Evolutionary conservation across 2,113 vertebrate genomes (phyloP).

Genomic region (Coregonus clupeaformis): DNA sequence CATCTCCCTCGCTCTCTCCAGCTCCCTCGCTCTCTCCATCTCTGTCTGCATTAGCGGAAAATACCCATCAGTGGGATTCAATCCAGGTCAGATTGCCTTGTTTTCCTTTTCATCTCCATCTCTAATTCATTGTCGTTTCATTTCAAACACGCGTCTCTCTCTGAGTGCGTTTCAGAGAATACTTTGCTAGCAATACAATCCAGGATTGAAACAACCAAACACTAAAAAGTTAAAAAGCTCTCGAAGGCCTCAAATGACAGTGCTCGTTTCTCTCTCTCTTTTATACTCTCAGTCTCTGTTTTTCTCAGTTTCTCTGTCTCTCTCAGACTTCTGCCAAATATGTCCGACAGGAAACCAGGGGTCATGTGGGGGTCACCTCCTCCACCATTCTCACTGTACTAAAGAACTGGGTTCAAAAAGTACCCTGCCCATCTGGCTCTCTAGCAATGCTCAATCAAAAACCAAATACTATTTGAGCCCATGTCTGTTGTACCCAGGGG

Average conservation of each 20-base stretch:
- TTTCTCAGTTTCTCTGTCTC: not conserved
- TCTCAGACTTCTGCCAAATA: slow-evolving; percentile 15
- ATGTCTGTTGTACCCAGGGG: too few relatives aligned
- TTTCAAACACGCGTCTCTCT: slow-evolving; percentile 32
- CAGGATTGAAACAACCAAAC: too few relatives aligned
- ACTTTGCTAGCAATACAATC: too few relatives aligned
- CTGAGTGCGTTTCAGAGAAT: not conserved
- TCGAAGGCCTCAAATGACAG: too few relatives aligned
- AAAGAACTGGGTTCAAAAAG: too few relatives aligned
- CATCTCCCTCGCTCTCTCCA: slow-evolving; percentile 35
- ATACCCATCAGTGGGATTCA: slow-evolving; percentile 57
- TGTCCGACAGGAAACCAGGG: slow-evolving; percentile 38
- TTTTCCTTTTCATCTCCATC: slow-evolving; percentile 62
- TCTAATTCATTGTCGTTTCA: slow-evolving; percentile 35
- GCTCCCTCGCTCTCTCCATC: slow-evolving; percentile 44
- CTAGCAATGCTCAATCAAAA: too few relatives aligned
- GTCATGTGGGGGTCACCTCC: not conserved
- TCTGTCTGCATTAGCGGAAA: slow-evolving; percentile 43
- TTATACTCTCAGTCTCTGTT: too few relatives aligned
- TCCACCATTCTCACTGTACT: not conserved
- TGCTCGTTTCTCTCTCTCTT: too few relatives aligned
- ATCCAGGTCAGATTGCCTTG: slow-evolving; percentile 41
- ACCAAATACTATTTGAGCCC: too few relatives aligned
- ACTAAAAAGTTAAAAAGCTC: too few relatives aligned
- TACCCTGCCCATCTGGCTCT: too few relatives aligned